Percentiles rank a stretch among this genome's conserved stretches.
These are phyloP conservation scores for Acropternis orthonyx DNA, from an alignment of 2,797 vertebrate genomes.

Conservation along the genomic window DNA sequence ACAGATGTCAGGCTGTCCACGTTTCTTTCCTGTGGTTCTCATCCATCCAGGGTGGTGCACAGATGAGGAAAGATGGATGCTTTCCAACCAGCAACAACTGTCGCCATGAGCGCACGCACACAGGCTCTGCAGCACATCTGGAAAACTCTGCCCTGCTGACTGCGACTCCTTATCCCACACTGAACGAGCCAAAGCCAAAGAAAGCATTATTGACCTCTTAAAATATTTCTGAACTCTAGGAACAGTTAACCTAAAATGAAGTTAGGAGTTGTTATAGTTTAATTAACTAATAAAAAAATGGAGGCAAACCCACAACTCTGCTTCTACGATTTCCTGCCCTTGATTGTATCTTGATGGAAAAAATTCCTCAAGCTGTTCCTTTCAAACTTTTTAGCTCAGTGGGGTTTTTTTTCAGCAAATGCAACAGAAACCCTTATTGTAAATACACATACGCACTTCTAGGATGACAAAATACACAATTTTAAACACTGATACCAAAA, in stretches of 20 bases:
- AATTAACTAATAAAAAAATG: conserved; percentile 55
- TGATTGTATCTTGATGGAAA: conserved; percentile 55
- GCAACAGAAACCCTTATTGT: conserved; percentile 35
- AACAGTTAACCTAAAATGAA: conserved; percentile 46
- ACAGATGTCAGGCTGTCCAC: conserved; percentile 1
- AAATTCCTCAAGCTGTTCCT: conserved; percentile 50
- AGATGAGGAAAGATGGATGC: conserved; percentile 17
- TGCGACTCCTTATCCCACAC: background rate
- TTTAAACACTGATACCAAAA: background rate
- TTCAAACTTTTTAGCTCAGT: conserved; percentile 41
- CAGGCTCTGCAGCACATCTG: background rate
- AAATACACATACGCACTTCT: background rate
- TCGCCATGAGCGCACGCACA: background rate
- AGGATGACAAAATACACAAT: background rate
- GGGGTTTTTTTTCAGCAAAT: background rate
- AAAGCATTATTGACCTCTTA: conserved; percentile 16
- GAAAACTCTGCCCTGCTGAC: background rate
- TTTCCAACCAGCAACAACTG: background rate
- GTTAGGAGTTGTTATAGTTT: conserved; percentile 15
- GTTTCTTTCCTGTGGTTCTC: background rate
- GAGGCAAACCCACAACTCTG: conserved; percentile 42
- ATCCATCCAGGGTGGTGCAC: background rate
- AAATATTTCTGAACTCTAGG: conserved; percentile 33
- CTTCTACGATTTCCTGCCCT: conserved; percentile 41
- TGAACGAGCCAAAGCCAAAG: background rate